Conservation (phyloP, 2,797 vertebrate species). For the Columba guinea region DNA sequence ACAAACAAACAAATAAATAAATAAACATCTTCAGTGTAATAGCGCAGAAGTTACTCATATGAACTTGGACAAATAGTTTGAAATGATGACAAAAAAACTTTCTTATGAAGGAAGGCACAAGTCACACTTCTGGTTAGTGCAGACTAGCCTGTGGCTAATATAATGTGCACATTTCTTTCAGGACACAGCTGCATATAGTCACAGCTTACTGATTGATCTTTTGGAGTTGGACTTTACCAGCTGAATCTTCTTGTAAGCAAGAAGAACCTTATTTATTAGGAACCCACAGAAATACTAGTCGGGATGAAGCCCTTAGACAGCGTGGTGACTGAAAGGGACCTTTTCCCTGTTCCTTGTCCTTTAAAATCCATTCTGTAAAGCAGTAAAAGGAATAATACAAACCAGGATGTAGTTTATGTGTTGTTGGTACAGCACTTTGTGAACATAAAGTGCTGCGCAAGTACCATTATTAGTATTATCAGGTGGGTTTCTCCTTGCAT, state of each 20-base stretch:
- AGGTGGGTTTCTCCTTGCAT: slow-evolving; percentile 39
- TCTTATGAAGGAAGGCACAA: slow-evolving; percentile 13
- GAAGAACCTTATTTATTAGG: background rate
- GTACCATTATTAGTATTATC: slow-evolving; percentile 15
- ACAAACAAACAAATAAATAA: too few species aligned
- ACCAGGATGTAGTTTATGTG: background rate
- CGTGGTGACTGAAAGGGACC: background rate
- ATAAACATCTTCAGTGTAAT: background rate
- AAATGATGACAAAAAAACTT: background rate
- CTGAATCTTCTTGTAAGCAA: background rate
- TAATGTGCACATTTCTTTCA: background rate
- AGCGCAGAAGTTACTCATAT: slow-evolving; percentile 12
- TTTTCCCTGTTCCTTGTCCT: background rate
- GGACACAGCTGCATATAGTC: background rate
- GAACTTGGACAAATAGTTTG: slow-evolving; percentile 20
- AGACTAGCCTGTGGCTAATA: slow-evolving; percentile 34
- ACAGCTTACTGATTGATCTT: background rate
- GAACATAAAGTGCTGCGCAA: background rate
- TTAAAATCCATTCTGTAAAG: background rate
- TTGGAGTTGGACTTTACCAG: background rate
- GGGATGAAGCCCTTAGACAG: background rate
- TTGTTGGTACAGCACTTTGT: background rate
- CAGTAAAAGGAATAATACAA: slow-evolving; percentile 31
- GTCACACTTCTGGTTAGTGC: background rate
- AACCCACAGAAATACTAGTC: background rate